These are phyloP conservation scores for Pagrus major DNA, from an alignment of 2,113 vertebrate species.

Conservation along the genomic window DNA sequence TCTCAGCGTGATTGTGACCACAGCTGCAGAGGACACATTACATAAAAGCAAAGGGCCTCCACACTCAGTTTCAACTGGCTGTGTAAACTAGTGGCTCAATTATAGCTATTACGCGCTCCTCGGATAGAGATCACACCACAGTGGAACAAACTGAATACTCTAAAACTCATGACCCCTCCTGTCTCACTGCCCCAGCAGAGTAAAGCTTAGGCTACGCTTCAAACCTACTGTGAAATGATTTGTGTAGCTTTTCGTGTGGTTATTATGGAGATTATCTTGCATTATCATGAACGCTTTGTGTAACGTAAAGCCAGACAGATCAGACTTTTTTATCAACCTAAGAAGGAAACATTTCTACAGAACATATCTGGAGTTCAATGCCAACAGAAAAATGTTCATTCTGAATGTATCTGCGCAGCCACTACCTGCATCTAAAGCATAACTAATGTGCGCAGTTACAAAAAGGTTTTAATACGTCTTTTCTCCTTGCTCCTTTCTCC, in stretches of 20 bases:
- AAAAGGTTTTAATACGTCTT: neutral
- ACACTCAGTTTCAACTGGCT: constrained; percentile 18
- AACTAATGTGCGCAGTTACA: neutral
- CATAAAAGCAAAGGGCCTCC: constrained; percentile 49
- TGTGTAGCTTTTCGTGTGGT: constrained; percentile 14
- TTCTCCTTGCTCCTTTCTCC: neutral
- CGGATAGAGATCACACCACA: constrained; percentile 3
- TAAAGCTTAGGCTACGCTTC: neutral
- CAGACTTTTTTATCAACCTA: neutral
- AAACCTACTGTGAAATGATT: constrained; percentile 9
- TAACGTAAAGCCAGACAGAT: neutral
- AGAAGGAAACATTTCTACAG: constrained; percentile 11
- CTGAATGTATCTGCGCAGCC: neutral
- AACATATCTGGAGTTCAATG: neutral
- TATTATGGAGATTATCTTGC: neutral
- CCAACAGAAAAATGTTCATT: neutral
- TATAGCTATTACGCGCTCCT: constrained; percentile 9
- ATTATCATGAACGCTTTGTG: neutral
- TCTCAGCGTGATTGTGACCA: constrained; percentile 65
- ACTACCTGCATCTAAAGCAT: neutral
- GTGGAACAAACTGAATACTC: constrained; percentile 22
- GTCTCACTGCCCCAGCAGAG: neutral
- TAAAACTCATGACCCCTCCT: neutral
- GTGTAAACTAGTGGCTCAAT: constrained; percentile 34
- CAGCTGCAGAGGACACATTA: constrained; percentile 59